Base-by-base conservation (phyloP, 2,113 vertebrate species). In the Urocolius indicus region DNA sequence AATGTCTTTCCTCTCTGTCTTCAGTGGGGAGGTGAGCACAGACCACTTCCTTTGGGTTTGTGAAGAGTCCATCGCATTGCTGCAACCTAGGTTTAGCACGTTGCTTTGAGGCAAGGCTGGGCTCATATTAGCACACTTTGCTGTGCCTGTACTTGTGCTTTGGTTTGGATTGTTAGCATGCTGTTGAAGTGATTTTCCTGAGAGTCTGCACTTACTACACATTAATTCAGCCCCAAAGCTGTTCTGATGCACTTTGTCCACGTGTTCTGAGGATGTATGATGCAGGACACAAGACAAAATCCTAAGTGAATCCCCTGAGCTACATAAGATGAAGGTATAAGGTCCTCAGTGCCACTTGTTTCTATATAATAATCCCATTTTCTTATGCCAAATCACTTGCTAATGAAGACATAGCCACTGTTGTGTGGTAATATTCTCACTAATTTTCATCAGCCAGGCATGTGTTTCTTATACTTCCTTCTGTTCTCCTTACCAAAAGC, bases 251-350 rank as follows among this genome's bases (percentile, higher is more conserved):
- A 16, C 24, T 32, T 77, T 57, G 24, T n/a, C 11, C 11, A 8
- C 0, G 0, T 55, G 52, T 52, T 51, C 24, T 29, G 29, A 18
- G 20, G 21, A n/a, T 5, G 1, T 59, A 29, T 16, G 46, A 69
- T 46, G 8, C 15, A 46, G 32, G 20, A 78, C 16, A 52, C 11
- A 45, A 71, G 46, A n/a, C 11, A 93, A 81, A 81, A 77, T 57
- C 29, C 24, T 26, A 58, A 7, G n/a, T 43, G 55, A 95, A 67
- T 32, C 4, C 9, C 36, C 36, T 32, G 29, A 72, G 18, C 29
- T 10, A 76, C 11, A 17, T 11, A 57, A 23, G 16, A 21, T 7
- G 10, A 58, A 81, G 19, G 9, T 30, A 9, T 72, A 58, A 52
- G 16, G n/a, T 54, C 26, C 16, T 52, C n/a, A 11, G 32, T 81